Percentiles rank a stretch among this genome's conserved stretches.
phyloP scores from a whole-genome alignment of 2,113 vertebrate species.

The Drymodes brunneopygia region DNA sequence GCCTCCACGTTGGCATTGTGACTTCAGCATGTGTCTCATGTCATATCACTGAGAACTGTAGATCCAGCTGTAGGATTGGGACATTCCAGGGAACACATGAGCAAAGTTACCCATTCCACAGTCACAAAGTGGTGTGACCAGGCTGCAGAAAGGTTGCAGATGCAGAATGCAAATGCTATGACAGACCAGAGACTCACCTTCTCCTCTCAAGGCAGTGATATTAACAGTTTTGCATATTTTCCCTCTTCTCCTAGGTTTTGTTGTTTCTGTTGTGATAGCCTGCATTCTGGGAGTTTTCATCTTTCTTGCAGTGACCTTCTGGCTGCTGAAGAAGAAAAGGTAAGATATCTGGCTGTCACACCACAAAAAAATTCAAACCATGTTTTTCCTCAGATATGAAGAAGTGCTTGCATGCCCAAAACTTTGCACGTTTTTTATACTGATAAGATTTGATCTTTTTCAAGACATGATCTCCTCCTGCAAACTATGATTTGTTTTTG shows the following conservation, averaged over 20 bases:
- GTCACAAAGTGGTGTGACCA: not conserved
- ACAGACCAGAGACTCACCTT: not conserved
- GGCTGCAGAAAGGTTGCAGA: not conserved
- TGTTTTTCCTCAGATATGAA: not conserved
- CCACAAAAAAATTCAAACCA: not conserved
- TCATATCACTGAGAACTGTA: not conserved
- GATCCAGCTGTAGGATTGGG: not conserved
- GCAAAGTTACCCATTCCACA: not conserved
- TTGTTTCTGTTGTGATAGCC: conserved; percentile 69
- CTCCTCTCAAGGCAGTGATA: not conserved
- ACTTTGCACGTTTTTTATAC: not conserved
- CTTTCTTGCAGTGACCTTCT: conserved; percentile 68
- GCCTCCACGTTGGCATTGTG: not conserved
- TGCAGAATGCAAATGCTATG: not conserved
- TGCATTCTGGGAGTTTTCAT: conserved; percentile 72
- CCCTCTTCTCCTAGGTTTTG: conserved; percentile 72
- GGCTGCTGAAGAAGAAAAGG: conserved; percentile 79
- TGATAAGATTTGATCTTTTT: not conserved
- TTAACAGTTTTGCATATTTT: not conserved
- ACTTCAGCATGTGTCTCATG: not conserved
- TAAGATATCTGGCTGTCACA: conserved; percentile 48
- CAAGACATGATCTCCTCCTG: not conserved
- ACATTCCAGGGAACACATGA: not conserved
- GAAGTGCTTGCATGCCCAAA: not conserved
- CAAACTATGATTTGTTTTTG: not conserved